Evolutionary conservation across 1,140 invertebrate species (phyloP), one percentile per base, ranked within the genome.

Genomic region (Phymastichus coffea): DNA sequence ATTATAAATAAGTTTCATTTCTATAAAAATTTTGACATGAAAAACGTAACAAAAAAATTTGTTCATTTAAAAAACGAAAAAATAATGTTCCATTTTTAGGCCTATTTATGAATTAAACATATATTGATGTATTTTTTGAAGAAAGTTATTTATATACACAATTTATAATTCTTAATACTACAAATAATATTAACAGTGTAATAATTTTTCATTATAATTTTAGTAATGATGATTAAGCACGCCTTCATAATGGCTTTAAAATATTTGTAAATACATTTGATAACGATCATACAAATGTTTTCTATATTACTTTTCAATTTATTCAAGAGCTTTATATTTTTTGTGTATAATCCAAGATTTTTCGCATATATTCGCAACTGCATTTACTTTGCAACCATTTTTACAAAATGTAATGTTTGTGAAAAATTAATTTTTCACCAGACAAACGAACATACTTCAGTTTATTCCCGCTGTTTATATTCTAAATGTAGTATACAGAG

Each of bases 161-260:
- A 53, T 54, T 53, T 54, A 54, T 60, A 60, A 38, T 60, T 38
- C 33, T 54, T 60, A 52, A 48, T 60, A 43, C 17, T 54, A 54
- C 54, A 54, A 60, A 54, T 54, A 47, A 58, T 58, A 58, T 52
- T 53, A 58, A 58, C 56, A 58, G 22, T 59, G 54, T 51, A 60
- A 54, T 54, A 54, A 46, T 47, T 47, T 60, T 47, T 51, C 57
- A 60, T 54, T 53, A 48, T 48, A 15, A 60, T 54, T 54, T 53
- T 60, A 53, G 57, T 53, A 60, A 48, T 54, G 30, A 10, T 60
- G 43, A 60, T 47, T 47, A 54, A 60, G 41, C 30, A 59, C 48
- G 53, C 40, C 40, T 54, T 48, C 22, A 54, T 17, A 60, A 40
- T 53, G 43, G 41, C 17, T 19, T 53, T 46, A 53, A 59, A 46